Percentiles rank a stretch among this genome's conserved stretches.
Evolutionary conservation across 2,797 vertebrate species (phyloP).

Genomic region (Tokudaia tokunoshimensis): DNA sequence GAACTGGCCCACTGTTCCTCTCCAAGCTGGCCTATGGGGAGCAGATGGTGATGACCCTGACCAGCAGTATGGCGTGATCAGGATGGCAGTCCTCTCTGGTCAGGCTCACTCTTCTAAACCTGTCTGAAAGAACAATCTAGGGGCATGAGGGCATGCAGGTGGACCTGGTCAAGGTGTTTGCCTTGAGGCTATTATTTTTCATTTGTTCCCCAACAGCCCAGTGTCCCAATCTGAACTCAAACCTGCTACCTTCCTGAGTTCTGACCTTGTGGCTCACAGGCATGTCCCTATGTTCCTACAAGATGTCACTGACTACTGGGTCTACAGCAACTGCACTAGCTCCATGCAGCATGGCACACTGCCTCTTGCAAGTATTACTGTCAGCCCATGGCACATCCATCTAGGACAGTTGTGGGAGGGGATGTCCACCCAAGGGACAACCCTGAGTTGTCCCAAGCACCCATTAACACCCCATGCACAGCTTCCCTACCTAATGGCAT

Average conservation of each 20-base stretch:
- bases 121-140: not conserved
- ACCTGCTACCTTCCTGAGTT: not conserved
- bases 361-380: not conserved
- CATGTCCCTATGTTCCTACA: not conserved
- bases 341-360: not conserved
- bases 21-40: not conserved
- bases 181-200: not conserved
- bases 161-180: not conserved
- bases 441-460: not conserved
- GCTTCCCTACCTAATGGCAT: not conserved
- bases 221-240: not conserved
- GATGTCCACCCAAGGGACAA: not conserved
- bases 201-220: not conserved
- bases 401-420: not conserved
- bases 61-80: rapidly evolving
- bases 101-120: not conserved
- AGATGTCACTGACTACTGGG: not conserved
- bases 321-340: not conserved
- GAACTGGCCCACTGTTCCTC: not conserved
- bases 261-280: not conserved
- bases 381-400: rapidly evolving
- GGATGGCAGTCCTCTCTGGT: not conserved
- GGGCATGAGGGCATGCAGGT: not conserved
- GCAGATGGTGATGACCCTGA: not conserved
- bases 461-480: too few species aligned